A percentile compares a stretch with the other conserved stretches of the same genome.
Evolutionary conservation across 2,888 invertebrate genomes (phyloP).

Genomic region (Carterocephalus palaemon): DNA sequence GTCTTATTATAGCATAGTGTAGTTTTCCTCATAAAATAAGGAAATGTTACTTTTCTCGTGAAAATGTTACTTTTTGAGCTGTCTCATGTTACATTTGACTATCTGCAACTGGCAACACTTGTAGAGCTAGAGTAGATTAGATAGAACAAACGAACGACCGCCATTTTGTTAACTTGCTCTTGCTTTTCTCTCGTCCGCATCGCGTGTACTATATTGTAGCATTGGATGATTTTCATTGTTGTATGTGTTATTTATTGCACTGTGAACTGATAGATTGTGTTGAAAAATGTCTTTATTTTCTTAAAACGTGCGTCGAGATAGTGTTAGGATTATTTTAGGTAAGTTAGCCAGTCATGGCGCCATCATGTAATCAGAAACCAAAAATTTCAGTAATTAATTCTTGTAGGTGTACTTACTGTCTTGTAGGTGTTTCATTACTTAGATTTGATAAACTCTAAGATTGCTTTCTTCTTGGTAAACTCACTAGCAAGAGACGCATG

Average conservation of each 20-base stretch:
- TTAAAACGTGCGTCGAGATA: constrained; percentile 8
- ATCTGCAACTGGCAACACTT: constrained; percentile 5
- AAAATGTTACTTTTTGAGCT: too few relatives aligned
- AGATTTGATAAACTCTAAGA: too few relatives aligned
- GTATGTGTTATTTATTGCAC: constrained; percentile 34
- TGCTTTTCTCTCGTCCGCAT: neutral
- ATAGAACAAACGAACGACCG: neutral
- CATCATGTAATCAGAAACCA: neutral
- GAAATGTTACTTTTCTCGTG: too few relatives aligned
- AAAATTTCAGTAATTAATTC: too few relatives aligned
- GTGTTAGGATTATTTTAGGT: constrained; percentile 22
- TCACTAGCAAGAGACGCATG: too few relatives aligned
- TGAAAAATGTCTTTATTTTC: constrained; percentile 10
- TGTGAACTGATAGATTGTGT: constrained; percentile 45
- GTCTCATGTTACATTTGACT: too few relatives aligned
- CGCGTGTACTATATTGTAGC: constrained; percentile 30
- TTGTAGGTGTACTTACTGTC: too few relatives aligned
- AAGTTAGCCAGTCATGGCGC: constrained; percentile 14
- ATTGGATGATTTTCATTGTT: constrained; percentile 28
- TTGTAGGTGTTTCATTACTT: too few relatives aligned
- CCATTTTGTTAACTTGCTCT: too few relatives aligned
- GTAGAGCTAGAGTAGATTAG: neutral
- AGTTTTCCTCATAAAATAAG: too few relatives aligned
- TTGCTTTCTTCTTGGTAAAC: too few relatives aligned
- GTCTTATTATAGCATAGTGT: too few relatives aligned